These are phyloP conservation scores for Bradypus variegatus DNA, from an alignment of 2,797 vertebrate species.

Conservation along the genomic window DNA sequence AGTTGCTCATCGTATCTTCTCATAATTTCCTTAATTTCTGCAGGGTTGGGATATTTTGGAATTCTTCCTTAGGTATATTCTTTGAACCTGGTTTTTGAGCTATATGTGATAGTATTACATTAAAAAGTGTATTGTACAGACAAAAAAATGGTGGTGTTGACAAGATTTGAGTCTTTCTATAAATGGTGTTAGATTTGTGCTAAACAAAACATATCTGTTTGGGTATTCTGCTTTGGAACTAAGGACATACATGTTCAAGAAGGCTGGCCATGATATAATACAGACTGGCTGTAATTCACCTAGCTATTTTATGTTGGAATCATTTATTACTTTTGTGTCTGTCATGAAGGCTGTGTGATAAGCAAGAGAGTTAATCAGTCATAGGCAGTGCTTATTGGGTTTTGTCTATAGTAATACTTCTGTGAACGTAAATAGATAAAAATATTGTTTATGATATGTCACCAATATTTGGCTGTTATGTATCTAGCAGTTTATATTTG, in stretches of 20 bases:
- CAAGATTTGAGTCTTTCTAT: slow-evolving; percentile 17
- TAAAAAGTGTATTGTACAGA: neutral
- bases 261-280: neutral
- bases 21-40: no score
- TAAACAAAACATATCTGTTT: neutral
- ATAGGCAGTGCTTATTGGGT: neutral
- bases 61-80: neutral
- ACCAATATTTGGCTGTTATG: slow-evolving; percentile 9
- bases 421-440: slow-evolving; percentile 13
- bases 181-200: neutral
- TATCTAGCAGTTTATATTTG: slow-evolving; percentile 6
- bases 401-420: neutral
- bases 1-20: no score
- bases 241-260: neutral
- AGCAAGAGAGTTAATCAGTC: neutral
- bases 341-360: neutral
- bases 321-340: neutral
- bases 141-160: neutral
- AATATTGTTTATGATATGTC: neutral
- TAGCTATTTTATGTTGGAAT: neutral
- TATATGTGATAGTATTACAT: neutral
- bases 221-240: neutral
- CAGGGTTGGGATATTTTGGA: neutral
- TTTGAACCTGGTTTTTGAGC: neutral
- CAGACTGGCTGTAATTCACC: neutral